Evolutionary conservation across 2,888 invertebrate genomes (phyloP), one percentile per base, ranked within the genome.

Genomic region (Muschampia plurimacula): DNA sequence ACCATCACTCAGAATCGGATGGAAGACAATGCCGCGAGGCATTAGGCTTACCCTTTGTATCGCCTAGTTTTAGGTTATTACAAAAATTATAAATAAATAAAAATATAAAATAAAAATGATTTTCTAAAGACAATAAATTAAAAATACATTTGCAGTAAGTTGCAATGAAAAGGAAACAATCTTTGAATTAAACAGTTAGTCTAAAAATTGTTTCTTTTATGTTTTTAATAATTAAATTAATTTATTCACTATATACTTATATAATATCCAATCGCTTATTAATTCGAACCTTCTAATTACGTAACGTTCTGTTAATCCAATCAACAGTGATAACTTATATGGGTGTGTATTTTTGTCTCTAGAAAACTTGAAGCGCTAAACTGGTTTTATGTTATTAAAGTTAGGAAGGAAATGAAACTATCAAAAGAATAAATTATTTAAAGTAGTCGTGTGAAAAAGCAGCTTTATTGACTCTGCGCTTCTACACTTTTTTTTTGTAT

Each of bases 251-350:
- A n/a, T n/a, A n/a, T n/a, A 36, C 8, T 57, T 57, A 67, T 22
- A 12, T 44, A 55, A 67, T 0, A 6, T 22, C 22, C 64, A 32
- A 64, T 39, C 15, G 10, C 64, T 28, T 12, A 64, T 49, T 64
- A 49, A 64, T 28, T 49, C 64, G 64, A 46, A 46, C 64, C 64
- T 44, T 64, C 64, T 64, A 46, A 64, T 64, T 64, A 64, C 64
- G 57, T 67, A 57, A 52, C 39, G n/a, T 32, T 60, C 60, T 60
- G 36, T 60, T 60, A 59, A 68, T 68, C 57, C 59, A 55, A 55
- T 67, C 49, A 10, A 15, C 32, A 60, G 32, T n/a, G 60, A 39
- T 67, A 39, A 55, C 39, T 49, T 65, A 46, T 65, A 65, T 32
- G 49, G 39, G 2, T 22, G n/a, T 41, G 41, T 39, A 60, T 36